A percentile compares a stretch with the other conserved stretches of the same genome.
phyloP scores from a whole-genome alignment of 2,888 invertebrate genomes.

The Hoplodrina blanda region DNA sequence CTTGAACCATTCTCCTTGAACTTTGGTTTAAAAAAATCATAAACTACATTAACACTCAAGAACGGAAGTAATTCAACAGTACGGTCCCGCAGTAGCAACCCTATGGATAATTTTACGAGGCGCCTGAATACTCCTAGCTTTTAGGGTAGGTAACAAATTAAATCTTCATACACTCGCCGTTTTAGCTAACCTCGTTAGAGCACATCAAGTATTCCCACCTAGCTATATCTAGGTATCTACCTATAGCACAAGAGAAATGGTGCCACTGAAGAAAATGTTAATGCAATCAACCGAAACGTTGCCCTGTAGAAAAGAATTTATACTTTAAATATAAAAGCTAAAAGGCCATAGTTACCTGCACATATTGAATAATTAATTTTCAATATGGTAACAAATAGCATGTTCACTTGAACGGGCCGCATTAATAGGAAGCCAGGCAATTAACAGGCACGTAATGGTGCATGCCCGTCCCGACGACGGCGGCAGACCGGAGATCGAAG shows the following conservation, averaged over 20 bases:
- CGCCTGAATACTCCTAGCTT: conserved; percentile 16
- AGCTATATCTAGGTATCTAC: conserved; percentile 3
- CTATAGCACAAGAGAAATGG: conserved; percentile 32
- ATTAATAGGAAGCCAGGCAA: conserved; percentile 70
- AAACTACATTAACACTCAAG: conserved; percentile 18
- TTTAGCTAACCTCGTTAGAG: conserved; percentile 40
- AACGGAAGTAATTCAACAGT: conserved; percentile 32
- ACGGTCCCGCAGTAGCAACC: background rate
- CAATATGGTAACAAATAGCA: conserved; percentile 47
- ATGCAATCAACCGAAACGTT: conserved; percentile 51
- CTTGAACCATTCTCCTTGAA: conserved; percentile 22
- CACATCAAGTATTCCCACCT: conserved; percentile 25
- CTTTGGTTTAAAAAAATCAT: conserved; percentile 34
- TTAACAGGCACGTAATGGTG: conserved; percentile 74
- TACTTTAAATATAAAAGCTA: conserved; percentile 11
- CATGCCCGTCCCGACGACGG: conserved; percentile 70
- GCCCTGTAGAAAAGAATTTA: background rate
- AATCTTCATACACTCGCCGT: conserved; percentile 29
- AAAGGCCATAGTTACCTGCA: conserved; percentile 20
- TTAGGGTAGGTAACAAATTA: conserved; percentile 32
- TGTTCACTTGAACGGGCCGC: conserved; percentile 61
- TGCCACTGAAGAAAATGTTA: conserved; percentile 37
- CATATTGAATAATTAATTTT: conserved; percentile 41
- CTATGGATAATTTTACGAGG: conserved; percentile 14
- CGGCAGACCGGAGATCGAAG: conserved; percentile 84